Conservation (phyloP, 2,113 vertebrate species). For the Dasyprocta punctata region DNA sequence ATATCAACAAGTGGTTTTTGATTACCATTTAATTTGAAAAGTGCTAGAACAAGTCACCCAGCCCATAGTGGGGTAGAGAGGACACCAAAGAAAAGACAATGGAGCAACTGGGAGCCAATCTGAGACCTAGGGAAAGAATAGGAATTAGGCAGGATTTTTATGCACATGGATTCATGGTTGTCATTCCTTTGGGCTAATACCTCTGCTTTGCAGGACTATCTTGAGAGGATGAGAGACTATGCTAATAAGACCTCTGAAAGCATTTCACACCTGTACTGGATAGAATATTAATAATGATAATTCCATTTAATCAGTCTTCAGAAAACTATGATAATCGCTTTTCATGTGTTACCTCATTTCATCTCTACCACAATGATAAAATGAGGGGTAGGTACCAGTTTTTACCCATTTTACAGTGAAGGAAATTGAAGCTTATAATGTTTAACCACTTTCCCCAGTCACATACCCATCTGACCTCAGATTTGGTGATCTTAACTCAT, state of each 20-base stretch:
- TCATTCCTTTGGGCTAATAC: neutral
- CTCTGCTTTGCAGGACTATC: neutral
- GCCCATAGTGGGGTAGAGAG: too few species aligned
- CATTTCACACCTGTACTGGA: neutral
- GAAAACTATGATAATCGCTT: neutral
- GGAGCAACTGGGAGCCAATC: neutral
- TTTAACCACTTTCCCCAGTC: neutral
- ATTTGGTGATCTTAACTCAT: neutral
- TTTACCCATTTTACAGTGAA: neutral
- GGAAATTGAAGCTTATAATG: neutral
- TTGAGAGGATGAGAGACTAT: neutral
- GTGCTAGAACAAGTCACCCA: neutral
- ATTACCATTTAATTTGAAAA: neutral
- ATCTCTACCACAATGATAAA: neutral
- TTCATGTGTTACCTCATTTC: neutral
- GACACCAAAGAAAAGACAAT: neutral
- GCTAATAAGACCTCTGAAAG: slow-evolving; percentile 22
- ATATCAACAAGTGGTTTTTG: neutral
- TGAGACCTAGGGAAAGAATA: neutral
- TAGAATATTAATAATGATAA: neutral
- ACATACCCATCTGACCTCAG: neutral
- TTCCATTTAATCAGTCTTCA: neutral
- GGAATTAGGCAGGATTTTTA: neutral
- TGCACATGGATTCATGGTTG: neutral
- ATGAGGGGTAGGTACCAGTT: neutral